Conservation (phyloP, 2,797 vertebrate genomes). For the Catostomus latipinnis region DNA sequence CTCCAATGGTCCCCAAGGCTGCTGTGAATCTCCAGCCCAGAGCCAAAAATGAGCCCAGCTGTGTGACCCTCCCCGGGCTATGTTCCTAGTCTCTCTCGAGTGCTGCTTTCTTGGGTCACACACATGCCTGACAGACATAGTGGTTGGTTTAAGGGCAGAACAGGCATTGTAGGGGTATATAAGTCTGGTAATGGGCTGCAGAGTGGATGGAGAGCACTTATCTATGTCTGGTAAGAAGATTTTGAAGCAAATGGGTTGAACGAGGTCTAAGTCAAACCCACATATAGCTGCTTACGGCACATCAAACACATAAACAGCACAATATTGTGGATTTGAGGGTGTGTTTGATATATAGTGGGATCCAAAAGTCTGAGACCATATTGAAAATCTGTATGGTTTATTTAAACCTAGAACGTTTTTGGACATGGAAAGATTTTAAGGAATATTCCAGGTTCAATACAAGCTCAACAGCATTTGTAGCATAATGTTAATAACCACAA, state of each 20-base stretch:
- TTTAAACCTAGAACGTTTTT: too few species aligned
- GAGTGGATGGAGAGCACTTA: neutral
- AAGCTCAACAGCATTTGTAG: too few species aligned
- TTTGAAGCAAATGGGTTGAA: neutral
- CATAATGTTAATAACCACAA: too few species aligned
- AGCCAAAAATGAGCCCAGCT: neutral
- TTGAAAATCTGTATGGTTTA: too few species aligned
- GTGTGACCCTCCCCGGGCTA: neutral
- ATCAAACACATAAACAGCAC: too few species aligned
- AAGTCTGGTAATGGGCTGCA: neutral
- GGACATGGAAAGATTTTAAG: too few species aligned
- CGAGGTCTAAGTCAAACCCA: too few species aligned
- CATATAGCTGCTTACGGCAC: neutral
- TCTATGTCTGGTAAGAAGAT: neutral
- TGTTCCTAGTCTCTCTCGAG: slow-evolving; percentile 5
- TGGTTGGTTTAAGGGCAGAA: slow-evolving; percentile 44
- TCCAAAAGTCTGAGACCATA: too few species aligned
- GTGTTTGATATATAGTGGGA: too few species aligned
- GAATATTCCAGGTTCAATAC: too few species aligned
- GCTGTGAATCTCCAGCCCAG: slow-evolving; percentile 8
- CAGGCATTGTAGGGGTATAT: neutral
- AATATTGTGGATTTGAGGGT: too few species aligned
- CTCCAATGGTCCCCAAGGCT: neutral
- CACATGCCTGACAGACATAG: slow-evolving; percentile 36
- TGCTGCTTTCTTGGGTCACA: neutral